phyloP scores from a whole-genome alignment of 1,140 invertebrate species.

The Matsumurasca onukii region DNA sequence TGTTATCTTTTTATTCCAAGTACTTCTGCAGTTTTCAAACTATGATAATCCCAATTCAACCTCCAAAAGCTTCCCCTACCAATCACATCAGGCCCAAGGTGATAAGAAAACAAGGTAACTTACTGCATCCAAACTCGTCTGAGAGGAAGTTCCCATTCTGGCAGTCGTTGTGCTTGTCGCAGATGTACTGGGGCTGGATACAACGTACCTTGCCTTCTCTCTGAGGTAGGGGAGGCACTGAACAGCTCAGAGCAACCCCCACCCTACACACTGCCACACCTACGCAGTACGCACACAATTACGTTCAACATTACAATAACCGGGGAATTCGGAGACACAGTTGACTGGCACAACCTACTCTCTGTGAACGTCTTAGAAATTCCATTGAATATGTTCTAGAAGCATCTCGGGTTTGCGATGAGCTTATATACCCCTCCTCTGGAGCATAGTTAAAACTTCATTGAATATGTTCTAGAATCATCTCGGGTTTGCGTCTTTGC shows the following conservation, averaged over 20 bases:
- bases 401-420: neutral
- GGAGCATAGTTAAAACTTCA: neutral
- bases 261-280: conserved; percentile 27
- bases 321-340: neutral
- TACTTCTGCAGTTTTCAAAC: too few relatives aligned
- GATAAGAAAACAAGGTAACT: too few relatives aligned
- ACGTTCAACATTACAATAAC: neutral
- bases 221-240: conserved; percentile 11
- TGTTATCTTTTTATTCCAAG: too few relatives aligned
- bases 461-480: neutral
- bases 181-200: conserved; percentile 45
- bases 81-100: too few relatives aligned
- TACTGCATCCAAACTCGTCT: conserved; percentile 52
- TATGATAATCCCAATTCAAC: too few relatives aligned
- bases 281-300: neutral
- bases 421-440: neutral
- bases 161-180: conserved; percentile 52
- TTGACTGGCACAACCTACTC: neutral
- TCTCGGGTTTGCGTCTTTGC: too few relatives aligned
- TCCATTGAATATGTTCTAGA: neutral
- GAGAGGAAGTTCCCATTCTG: conserved; percentile 45
- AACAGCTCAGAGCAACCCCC: conserved; percentile 34
- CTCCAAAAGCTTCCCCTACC: too few relatives aligned
- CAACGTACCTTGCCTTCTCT: conserved; percentile 39
- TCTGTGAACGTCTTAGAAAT: neutral